These are phyloP conservation scores for Chlorodrepanis virens DNA, from an alignment of 2,113 vertebrate species.

Conservation along the genomic window DNA sequence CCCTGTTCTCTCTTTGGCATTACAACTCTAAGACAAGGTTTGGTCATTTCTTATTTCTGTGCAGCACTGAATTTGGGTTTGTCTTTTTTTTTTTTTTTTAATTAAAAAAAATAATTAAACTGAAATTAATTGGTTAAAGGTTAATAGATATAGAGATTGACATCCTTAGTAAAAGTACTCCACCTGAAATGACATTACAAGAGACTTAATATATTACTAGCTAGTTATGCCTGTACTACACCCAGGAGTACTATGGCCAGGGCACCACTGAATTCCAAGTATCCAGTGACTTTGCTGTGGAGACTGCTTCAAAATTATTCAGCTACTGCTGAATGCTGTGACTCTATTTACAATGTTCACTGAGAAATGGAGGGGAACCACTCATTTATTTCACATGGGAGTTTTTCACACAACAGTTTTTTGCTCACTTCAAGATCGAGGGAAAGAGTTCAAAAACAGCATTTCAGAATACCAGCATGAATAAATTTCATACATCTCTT, in stretches of 20 bases:
- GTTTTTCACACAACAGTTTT: not conserved
- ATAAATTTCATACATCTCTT: not conserved
- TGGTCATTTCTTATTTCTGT: slow-evolving; percentile 13
- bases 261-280: not conserved
- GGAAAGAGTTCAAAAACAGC: not conserved
- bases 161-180: not conserved
- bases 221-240: not conserved
- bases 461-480: not conserved
- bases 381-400: not conserved
- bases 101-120: slow-evolving; percentile 52
- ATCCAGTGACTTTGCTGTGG: not conserved
- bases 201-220: slow-evolving; percentile 12
- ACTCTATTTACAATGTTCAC: not conserved
- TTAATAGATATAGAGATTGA: slow-evolving; percentile 55
- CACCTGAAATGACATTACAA: slow-evolving; percentile 21
- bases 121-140: slow-evolving; percentile 53
- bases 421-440: not conserved
- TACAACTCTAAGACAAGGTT: not conserved
- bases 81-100: not conserved
- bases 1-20: not conserved
- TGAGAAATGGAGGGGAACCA: not conserved
- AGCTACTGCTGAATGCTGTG: not conserved
- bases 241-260: not conserved
- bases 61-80: not conserved
- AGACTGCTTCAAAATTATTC: not conserved